Percentiles rank a stretch among this genome's conserved stretches.
These are phyloP conservation scores for Coecobrya sp. DNA, from an alignment of 2,888 invertebrate genomes.

Conservation along the genomic window DNA sequence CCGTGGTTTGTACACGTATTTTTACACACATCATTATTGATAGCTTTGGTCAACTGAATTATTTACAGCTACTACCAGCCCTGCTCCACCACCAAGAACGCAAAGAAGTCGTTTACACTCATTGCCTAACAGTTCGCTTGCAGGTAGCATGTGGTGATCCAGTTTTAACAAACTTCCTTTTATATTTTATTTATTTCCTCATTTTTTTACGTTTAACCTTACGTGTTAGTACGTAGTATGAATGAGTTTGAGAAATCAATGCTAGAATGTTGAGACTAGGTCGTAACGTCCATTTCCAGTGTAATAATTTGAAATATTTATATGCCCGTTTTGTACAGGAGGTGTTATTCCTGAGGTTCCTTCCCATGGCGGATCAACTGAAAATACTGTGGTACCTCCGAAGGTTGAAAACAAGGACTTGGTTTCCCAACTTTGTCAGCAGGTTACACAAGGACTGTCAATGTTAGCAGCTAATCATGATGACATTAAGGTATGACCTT, in stretches of 20 bases:
- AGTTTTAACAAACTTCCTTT: conserved; percentile 65
- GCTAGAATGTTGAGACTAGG: not conserved
- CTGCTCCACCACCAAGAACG: conserved; percentile 87
- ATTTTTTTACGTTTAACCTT: conserved; percentile 15
- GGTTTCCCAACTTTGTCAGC: conserved; percentile 93
- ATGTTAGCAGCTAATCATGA: conserved; percentile 91
- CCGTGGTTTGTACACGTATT: conserved; percentile 33
- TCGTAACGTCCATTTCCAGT: not conserved
- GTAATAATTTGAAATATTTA: not conserved
- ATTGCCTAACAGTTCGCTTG: conserved; percentile 87
- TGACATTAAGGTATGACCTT: conserved; percentile 86
- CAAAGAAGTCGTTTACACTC: conserved; percentile 87
- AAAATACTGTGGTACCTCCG: conserved; percentile 84
- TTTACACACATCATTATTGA: conserved; percentile 69
- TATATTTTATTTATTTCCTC: conserved; percentile 44
- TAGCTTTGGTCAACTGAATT: conserved; percentile 69
- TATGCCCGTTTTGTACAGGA: conserved; percentile 88
- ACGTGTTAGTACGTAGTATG: conserved; percentile 33
- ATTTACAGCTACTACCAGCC: conserved; percentile 86
- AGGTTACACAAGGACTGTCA: conserved; percentile 92
- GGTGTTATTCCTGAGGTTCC: conserved; percentile 93
- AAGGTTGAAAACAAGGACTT: conserved; percentile 88
- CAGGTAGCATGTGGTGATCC: conserved; percentile 82
- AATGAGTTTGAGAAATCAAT: conserved; percentile 40
- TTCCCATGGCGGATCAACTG: conserved; percentile 87